Evolutionary conservation across 2,888 invertebrate species (phyloP), one percentile per base, ranked within the genome.

Genomic region (Drosophila tanythrix): DNA sequence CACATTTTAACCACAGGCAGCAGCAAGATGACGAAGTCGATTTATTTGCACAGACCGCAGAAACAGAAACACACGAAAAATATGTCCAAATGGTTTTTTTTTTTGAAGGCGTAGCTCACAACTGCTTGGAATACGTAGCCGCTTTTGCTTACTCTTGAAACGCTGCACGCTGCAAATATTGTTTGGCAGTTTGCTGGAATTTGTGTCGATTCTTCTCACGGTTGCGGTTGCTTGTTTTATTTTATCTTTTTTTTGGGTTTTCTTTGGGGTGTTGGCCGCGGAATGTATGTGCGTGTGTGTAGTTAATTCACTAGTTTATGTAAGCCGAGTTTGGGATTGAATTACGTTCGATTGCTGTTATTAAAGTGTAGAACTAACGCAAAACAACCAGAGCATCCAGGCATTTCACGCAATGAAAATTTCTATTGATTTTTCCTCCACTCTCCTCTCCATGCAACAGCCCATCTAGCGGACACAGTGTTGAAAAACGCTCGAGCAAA

Each of bases 401-500:
- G 83, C 81, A 75, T 76, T 77, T 74, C 82, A 88, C 90, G 67
- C 77, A 79, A 88, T 81, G 92, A 91, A 92, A 91, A 91, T 88
- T 92, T 91, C 90, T 92, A 92, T 92, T 92, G 91, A 92, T 91
- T 91, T 92, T 91, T 92, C 84, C 82, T 84, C 76, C 74, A 79
- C 78, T 63, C 81, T 79, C 73, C 89, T 89, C 88, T 90, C 88
- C 71, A 46, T 50, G 56, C 73, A 79, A 75, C 79, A 81, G 74
- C 81, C 83, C 7, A 83, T 74, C 83, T 85, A 74, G 62, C 74
- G 80, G 74, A 65, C 76, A 31, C 67, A 72, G 78, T 68, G 68
- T 46, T 78, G 68, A 33, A 38, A 60, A 79, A 50, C 33, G 15
- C 21, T 21, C 10, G 8, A 60, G 57, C 50, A 52, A 36, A 18